Evolutionary conservation across 2,113 vertebrate species (phyloP), one percentile per base, ranked within the genome.

Genomic region (Psettodes erumei): DNA sequence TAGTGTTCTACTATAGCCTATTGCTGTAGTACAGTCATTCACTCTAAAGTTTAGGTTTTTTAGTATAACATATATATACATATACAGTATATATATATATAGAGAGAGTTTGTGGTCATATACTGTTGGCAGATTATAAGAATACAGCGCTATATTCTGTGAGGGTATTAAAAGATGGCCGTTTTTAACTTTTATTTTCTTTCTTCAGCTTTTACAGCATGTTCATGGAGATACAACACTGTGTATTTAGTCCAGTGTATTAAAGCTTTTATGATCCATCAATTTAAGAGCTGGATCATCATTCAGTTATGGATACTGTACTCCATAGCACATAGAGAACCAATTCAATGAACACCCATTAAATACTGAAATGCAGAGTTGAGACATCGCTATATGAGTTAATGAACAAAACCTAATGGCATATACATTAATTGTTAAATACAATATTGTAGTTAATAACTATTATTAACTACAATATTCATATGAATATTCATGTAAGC

Each of bases 291-390:
- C 45, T 61, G 16, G 15, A 53, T 62, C 30, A 11, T 47, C 35
- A 53, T 28, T 58, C 21, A 81, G 19, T 8, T 35, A 59, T 32
- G 23, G 35, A 38, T 5, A 6, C 5, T 19, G 12, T 35, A 43
- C 6, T 58, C 43, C 9, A 15, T 19, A 16, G 16, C 42, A 65
- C 40, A 32, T 1, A 53, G 58, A 40, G 8, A 40, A 28, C 18
- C 45, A 33, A 28, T 76, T 59, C 51, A 35, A 45, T 33, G 32
- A 79, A 71, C 38, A 15, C 45, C 35, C 25, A 77, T 69, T 73
- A 53, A 53, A 71, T 35, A 75, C 4, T 75, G 50, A 71, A 45
- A 75, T 10, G 42, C 21, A 18, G 16, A 6, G 47, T 32, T 60
- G 28, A 59, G 28, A 32, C 42, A 60, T 54, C 37, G 37, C 4